Percentiles rank a stretch among this genome's conserved stretches.
These are phyloP conservation scores for Sarcoramphus papa DNA, from an alignment of 2,797 vertebrate species.

Conservation along the genomic window DNA sequence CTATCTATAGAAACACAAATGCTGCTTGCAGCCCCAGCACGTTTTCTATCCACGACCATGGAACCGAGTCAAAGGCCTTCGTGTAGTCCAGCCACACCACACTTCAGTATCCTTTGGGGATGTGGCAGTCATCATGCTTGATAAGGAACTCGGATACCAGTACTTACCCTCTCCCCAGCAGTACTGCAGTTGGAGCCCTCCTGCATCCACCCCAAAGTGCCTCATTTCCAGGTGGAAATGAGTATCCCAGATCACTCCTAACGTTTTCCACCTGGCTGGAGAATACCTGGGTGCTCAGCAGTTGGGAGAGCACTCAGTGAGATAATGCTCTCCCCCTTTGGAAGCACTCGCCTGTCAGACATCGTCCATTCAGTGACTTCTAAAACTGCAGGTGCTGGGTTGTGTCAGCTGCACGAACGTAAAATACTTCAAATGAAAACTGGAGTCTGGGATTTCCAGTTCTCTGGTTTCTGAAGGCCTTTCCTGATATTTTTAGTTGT, in stretches of 20 bases:
- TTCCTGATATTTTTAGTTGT: background rate
- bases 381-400: background rate
- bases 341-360: fast-evolving
- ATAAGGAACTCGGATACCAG: background rate
- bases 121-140: fast-evolving
- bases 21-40: background rate
- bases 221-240: background rate
- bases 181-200: fast-evolving
- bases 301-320: fast-evolving
- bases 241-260: fast-evolving
- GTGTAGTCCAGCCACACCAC: background rate
- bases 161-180: background rate
- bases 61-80: background rate
- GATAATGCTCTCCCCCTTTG: fast-evolving
- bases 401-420: background rate
- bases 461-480: background rate
- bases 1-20: fast-evolving
- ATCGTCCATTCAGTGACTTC: fast-evolving
- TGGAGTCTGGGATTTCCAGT: background rate
- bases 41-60: background rate
- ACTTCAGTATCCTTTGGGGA: background rate
- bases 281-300: background rate
- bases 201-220: no score
- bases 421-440: background rate
- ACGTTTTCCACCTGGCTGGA: background rate